Base-by-base conservation (phyloP, 2,888 invertebrate species). In the Diadegma fenestrale region DNA sequence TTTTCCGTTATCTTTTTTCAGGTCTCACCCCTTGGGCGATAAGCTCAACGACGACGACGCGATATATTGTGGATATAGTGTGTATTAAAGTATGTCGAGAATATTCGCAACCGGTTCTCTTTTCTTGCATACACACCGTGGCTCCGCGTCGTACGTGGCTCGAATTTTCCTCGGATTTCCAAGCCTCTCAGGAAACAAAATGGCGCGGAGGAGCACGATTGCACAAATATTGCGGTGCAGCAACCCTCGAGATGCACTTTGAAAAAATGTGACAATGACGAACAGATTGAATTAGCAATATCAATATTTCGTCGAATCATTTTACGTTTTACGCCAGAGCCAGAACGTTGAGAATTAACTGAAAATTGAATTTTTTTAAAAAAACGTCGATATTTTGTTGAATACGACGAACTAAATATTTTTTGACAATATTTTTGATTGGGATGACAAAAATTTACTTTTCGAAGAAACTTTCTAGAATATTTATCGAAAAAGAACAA, bases 31-130 rank as follows among this genome's bases (percentile, higher is more conserved):
- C 33, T 26, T 8, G 45, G 41, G 51, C 66, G 82, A 80, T 85
- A 80, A 85, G 72, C 76, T 43, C 76, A 69, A 80, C 79, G 75
- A 76, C 79, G 75, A 76, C 54, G 68, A 64, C 61, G 58, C 68
- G 72, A 75, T 78, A 82, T 73, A 82, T 71, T 26, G 71, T 72
- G 58, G 75, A 79, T 76, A 64, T 45, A 64, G 79, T 82, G 72
- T 72, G 63, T 77, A 72, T 68, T 58, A 69, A 68, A 85, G 78
- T 75, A 79, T 81, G 85, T 79, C 78, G 78, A 45, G 75, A 85
- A 85, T 85, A 79, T 85, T 82, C 78, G 75, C 81, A 79, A 69
- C 63, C 63, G 48, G 82, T 77, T 61, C 69, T 37, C 73, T 41
- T 63, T 68, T 83, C 54, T 79, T 58, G 22, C 58, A 51, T 68